phyloP scores from a whole-genome alignment of 2,888 invertebrate genomes.

The Melanotus villosus region DNA sequence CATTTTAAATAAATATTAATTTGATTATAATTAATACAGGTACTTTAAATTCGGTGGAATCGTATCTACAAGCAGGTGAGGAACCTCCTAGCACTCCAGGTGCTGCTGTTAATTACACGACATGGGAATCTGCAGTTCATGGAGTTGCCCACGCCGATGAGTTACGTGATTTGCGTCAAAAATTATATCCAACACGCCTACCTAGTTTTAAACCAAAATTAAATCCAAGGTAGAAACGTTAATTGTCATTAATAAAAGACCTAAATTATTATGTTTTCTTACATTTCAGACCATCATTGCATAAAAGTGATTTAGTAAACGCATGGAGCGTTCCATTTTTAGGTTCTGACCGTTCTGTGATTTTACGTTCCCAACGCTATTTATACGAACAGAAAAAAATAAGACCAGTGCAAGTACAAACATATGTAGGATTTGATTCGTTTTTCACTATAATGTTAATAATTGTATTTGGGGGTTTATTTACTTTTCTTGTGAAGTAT shows the following conservation, averaged over 20 bases:
- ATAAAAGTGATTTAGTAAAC: conserved; percentile 49
- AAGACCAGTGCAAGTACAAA: conserved; percentile 84
- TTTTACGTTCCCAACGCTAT: conserved; percentile 85
- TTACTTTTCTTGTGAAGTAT: conserved; percentile 74
- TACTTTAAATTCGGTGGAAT: conserved; percentile 83
- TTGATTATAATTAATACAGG: no score
- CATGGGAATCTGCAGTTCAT: conserved; percentile 91
- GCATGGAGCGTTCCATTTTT: conserved; percentile 77
- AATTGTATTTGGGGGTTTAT: conserved; percentile 73
- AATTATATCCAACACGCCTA: conserved; percentile 77
- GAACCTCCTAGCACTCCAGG: conserved; percentile 64
- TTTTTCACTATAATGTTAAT: conserved; percentile 70
- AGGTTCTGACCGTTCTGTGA: conserved; percentile 87
- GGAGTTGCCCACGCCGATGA: conserved; percentile 79
- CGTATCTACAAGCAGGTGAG: conserved; percentile 72
- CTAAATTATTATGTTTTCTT: no score
- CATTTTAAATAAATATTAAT: no score
- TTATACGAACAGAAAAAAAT: conserved; percentile 77
- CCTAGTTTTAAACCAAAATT: conserved; percentile 77
- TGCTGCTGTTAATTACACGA: conserved; percentile 82
- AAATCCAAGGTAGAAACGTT: conserved; percentile 69
- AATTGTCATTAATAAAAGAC: no score
- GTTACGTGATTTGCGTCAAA: conserved; percentile 75
- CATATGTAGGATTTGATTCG: conserved; percentile 74
- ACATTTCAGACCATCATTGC: conserved; percentile 31